Evolutionary conservation across 2,113 vertebrate genomes (phyloP), one percentile per base, ranked within the genome.

Genomic region (Anguilla japonica): DNA sequence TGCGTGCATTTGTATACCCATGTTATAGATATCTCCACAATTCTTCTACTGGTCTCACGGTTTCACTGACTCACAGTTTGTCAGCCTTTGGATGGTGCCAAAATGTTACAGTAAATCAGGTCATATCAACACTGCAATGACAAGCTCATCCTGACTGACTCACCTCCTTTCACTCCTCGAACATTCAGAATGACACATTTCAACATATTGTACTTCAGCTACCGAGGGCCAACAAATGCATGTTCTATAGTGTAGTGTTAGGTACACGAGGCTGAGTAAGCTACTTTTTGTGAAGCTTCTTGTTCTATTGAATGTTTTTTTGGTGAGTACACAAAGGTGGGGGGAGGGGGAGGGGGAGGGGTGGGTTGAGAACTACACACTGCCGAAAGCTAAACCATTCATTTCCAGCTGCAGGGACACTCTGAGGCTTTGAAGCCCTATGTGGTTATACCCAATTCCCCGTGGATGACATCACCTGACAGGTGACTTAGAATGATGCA

Each of bases 1-100:
- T 53, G 50, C 13, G 50, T 53, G 50, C 50, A 67, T 60, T 9
- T 60, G 18, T 67, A 8, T 22, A 22, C 22, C 22, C 18, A 67
- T 67, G 60, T 26, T 8, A 67, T 67, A 26, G 18, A 67, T 26
- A 22, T 67, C 60, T 2, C 60, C 20, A 67, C 60, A 20, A 67
- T 67, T 26, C 18, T 26, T 26, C 14, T 16, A 16, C 56, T 53
- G 79, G 84, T 79, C 71, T 85, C 84, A 40, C 75, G 56, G 63
- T 57, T 85, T 41, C 26, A 79, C 39, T 56, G 78, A 85, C 75
- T 85, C 84, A 81, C 78, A 81, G 34, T 81, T 85, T 85, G 84
- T 81, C 75, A 80, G 84, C 84, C 79, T 80, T 60, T 60, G 84
- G n/a, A 57, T 60, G 50, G 79, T 79, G 84, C 79, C 84, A 67